A percentile compares a stretch with the other conserved stretches of the same genome.
These are phyloP conservation scores for Heterocephalus glaber DNA, from an alignment of 2,113 vertebrate genomes.

Conservation along the genomic window DNA sequence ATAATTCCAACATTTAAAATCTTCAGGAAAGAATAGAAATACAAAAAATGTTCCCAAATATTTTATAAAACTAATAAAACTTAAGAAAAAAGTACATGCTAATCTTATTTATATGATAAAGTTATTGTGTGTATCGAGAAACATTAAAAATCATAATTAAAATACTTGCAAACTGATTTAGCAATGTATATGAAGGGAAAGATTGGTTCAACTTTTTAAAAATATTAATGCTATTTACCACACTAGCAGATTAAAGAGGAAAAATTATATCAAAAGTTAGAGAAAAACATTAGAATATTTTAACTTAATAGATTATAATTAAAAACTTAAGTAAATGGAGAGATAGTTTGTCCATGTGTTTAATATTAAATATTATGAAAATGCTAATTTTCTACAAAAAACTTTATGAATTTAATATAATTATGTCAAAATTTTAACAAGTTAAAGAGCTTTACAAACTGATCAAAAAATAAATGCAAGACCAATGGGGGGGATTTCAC, in stretches of 20 bases:
- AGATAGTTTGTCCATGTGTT: neutral
- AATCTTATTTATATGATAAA: neutral
- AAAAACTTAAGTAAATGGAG: neutral
- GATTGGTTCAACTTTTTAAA: neutral
- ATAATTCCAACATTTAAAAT: neutral
- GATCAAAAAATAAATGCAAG: neutral
- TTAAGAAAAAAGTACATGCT: neutral
- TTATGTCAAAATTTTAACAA: neutral
- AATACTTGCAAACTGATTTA: neutral
- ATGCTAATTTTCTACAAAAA: neutral
- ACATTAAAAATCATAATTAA: neutral
- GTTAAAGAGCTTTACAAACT: neutral
- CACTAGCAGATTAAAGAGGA: neutral
- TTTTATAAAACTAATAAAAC: neutral
- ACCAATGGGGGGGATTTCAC: neutral
- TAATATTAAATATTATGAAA: neutral
- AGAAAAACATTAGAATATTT: neutral
- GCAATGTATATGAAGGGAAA: neutral
- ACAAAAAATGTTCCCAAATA: neutral
- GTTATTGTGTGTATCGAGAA: neutral
- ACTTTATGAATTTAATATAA: neutral
- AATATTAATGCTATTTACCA: neutral
- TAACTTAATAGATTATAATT: neutral
- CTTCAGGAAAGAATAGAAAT: neutral
- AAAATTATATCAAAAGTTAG: neutral